Evolutionary conservation across 2,888 invertebrate genomes (phyloP).

Genomic region (Mesopsocus fuscifrons): DNA sequence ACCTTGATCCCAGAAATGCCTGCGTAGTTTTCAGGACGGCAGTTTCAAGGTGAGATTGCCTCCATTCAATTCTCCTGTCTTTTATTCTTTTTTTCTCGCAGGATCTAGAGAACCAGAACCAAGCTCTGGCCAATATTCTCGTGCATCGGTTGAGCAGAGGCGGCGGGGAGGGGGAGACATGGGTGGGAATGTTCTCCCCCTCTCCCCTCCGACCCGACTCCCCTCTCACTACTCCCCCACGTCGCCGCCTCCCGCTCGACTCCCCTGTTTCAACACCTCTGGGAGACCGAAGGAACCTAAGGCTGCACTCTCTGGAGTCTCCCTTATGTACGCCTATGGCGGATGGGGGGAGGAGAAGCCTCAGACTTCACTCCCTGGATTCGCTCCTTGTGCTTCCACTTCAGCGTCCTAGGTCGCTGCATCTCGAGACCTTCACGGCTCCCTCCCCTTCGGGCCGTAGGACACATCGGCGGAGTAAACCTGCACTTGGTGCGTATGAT

Average conservation of each 20-base stretch:
- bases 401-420: slow-evolving; percentile 45
- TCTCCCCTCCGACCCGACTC: not conserved
- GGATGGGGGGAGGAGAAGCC: not conserved
- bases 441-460: slow-evolving; percentile 29
- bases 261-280: slow-evolving; percentile 10
- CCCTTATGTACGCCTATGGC: too few species aligned
- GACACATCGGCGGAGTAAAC: slow-evolving; percentile 27
- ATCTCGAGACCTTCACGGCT: slow-evolving; percentile 34
- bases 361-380: not conserved
- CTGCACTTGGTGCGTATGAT: slow-evolving; percentile 24
- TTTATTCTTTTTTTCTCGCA: too few species aligned
- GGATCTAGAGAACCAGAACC: slow-evolving; percentile 61
- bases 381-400: slow-evolving; percentile 29
- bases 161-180: not conserved
- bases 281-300: not conserved
- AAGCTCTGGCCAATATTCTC: slow-evolving; percentile 46
- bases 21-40: too few species aligned
- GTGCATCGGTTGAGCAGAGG: slow-evolving; percentile 35
- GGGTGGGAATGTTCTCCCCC: not conserved
- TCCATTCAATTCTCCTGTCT: too few species aligned
- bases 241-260: slow-evolving; percentile 6
- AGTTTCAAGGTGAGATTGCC: too few species aligned
- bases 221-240: slow-evolving; percentile 3
- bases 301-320: too few species aligned
- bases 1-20: too few species aligned